Conservation (phyloP, 2,113 vertebrate species). For the Zeus faber region DNA sequence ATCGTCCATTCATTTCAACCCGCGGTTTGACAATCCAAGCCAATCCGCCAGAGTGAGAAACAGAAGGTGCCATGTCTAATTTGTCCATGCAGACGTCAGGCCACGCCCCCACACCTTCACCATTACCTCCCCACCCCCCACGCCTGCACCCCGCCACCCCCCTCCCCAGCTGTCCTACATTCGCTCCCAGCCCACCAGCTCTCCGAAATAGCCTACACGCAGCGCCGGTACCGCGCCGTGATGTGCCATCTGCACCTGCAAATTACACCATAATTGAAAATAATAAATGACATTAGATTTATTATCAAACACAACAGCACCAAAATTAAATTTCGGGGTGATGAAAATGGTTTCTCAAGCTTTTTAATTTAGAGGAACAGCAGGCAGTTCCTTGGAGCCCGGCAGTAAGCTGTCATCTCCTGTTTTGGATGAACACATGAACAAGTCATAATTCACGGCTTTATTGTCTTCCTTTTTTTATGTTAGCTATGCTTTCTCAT, state of each 20-base stretch:
- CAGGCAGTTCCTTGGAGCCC: slow-evolving; percentile 4
- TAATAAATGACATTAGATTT: slow-evolving; percentile 48
- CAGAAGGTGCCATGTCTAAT: slow-evolving; percentile 18
- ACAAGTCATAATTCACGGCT: neutral
- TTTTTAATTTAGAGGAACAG: slow-evolving; percentile 19
- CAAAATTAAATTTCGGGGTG: slow-evolving; percentile 3
- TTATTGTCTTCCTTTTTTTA: too few species aligned
- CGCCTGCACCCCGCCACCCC: neutral
- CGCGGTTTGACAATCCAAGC: slow-evolving; percentile 7
- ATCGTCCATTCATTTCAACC: slow-evolving; percentile 39
- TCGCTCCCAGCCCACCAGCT: slow-evolving; percentile 1
- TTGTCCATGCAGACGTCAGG: slow-evolving; percentile 3
- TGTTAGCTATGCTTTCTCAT: too few species aligned
- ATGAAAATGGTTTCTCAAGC: slow-evolving; percentile 17
- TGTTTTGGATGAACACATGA: neutral
- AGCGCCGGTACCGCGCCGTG: slow-evolving; percentile 31
- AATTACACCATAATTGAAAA: slow-evolving; percentile 51
- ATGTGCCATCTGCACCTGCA: slow-evolving; percentile 49
- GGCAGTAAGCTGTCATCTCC: neutral
- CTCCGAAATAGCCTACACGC: too few species aligned
- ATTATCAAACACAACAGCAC: slow-evolving; percentile 32
- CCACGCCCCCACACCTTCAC: neutral
- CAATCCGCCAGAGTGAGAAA: too few species aligned
- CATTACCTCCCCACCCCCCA: neutral
- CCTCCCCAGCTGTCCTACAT: neutral